Evolutionary conservation across 1,140 invertebrate genomes (phyloP), one percentile per base, ranked within the genome.

Genomic region (Tribolium madens): DNA sequence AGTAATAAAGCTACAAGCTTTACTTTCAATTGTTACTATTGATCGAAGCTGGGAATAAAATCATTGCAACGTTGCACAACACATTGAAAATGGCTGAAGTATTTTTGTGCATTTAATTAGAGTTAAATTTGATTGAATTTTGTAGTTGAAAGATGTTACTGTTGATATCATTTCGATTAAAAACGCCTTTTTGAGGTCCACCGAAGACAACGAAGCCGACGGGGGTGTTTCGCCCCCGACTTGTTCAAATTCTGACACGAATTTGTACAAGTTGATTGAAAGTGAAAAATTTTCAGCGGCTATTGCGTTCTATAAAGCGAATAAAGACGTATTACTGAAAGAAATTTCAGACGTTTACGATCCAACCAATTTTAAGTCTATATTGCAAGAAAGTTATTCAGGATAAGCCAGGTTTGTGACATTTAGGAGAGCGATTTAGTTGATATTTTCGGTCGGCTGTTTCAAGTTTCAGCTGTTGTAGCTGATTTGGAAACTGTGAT

Each of bases 351-450:
- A 87, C 9, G 84, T 89, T 46, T 86, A 87, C 46, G 89, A 90
- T 72, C 86, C 87, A 17, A 88, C 89, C 89, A 6, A 89, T 93
- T 68, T 87, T 94, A 46, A 91, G 91, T 85, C 89, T 93, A 77
- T 94, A 92, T 83, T 93, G 93, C 81, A 90, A 88, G 80, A 89
- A 92, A 79, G 83, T 93, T 72, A 89, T 92, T 36, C 89, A 91
- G 79, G 91, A 93, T 78, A 89, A 90, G 85, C 87, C 90, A 78
- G 91, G 92, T 92, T 86, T 85, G 76, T 70, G 53, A 53, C 2
- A 42, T 72, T 76, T 83, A 85, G 78, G 84, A 86, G 75, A 85
- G 89, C 73, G 92, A 93, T 82, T 86, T 93, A 77, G 87, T 87
- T 1, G 89, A 92, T 71, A 88, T 92, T 42, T 91, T 91, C 80